A percentile compares a stretch with the other conserved stretches of the same genome.
Conservation (phyloP, 23 tunicate genomes). For the Diplosoma virens region DNA sequence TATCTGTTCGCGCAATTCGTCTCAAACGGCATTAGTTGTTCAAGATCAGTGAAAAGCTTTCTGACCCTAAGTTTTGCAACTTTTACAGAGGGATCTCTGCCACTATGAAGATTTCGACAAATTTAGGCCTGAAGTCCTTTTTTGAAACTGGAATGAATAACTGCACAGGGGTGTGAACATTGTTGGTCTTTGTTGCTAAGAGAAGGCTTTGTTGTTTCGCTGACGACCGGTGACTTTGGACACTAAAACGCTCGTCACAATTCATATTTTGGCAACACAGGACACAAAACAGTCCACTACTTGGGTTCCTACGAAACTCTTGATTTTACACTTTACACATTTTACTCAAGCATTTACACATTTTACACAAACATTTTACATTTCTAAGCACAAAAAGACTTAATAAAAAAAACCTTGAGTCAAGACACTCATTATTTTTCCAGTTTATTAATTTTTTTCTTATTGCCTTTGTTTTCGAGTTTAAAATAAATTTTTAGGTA, state of each 20-base stretch:
- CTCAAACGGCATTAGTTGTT: slow-evolving; percentile 38
- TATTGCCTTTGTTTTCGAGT: no score
- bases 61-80: slow-evolving; percentile 1
- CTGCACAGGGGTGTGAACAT: slow-evolving; percentile 4
- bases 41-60: slow-evolving; percentile 9
- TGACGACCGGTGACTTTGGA: slow-evolving; percentile 20
- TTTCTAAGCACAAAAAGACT: no score
- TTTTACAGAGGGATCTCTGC: slow-evolving; percentile 10
- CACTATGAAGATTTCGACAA: slow-evolving; percentile 3
- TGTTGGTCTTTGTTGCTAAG: background rate
- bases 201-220: slow-evolving; percentile 7
- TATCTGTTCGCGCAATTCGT: slow-evolving; percentile 16
- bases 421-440: no score
- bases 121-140: slow-evolving; percentile 8
- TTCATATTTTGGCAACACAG: slow-evolving; percentile 10
- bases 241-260: slow-evolving; percentile 40
- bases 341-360: no score
- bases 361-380: no score
- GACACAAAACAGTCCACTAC: slow-evolving; percentile 15
- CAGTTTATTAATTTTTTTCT: no score
- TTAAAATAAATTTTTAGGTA: no score
- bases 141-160: background rate
- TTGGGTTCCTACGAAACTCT: slow-evolving; percentile 34
- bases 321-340: no score
- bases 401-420: no score